phyloP scores from a whole-genome alignment of 2,113 vertebrate genomes.

The Cavia aperea region DNA sequence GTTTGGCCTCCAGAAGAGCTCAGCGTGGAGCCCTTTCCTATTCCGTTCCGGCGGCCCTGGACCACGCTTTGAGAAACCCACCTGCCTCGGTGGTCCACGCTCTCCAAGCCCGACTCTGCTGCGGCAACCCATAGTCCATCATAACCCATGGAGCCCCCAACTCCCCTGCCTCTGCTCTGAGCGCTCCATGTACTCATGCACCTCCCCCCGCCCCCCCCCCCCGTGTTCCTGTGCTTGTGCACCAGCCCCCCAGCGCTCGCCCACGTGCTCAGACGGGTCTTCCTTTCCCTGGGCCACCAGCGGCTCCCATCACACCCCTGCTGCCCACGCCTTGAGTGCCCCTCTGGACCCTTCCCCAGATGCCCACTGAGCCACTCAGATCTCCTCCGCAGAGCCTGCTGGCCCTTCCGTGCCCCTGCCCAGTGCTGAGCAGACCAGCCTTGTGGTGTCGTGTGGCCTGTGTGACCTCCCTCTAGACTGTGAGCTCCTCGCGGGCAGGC shows the following conservation, averaged over 20 bases:
- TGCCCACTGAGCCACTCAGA: neutral
- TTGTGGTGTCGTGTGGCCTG: neutral
- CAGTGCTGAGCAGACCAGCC: neutral
- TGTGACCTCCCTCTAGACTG: slow-evolving; percentile 60
- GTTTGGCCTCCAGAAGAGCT: neutral
- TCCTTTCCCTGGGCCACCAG: neutral
- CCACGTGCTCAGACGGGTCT: neutral
- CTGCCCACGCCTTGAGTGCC: neutral
- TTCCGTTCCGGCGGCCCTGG: neutral
- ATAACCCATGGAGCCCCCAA: neutral
- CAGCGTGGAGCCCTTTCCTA: neutral
- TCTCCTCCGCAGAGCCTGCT: neutral
- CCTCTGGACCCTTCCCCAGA: neutral
- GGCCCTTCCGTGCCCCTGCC: neutral
- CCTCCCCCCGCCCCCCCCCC: neutral
- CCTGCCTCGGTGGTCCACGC: too few species aligned
- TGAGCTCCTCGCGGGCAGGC: slow-evolving; percentile 71
- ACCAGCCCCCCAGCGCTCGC: neutral
- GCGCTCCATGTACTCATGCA: neutral
- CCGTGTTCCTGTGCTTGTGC: neutral
- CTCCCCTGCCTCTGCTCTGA: accelerated
- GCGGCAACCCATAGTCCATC: neutral
- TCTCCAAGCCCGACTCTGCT: neutral
- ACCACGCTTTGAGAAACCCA: too few species aligned
- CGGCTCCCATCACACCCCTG: neutral